These are phyloP conservation scores for Zaprionus obscuricornis DNA, from an alignment of 2,888 invertebrate species.

Conservation along the genomic window DNA sequence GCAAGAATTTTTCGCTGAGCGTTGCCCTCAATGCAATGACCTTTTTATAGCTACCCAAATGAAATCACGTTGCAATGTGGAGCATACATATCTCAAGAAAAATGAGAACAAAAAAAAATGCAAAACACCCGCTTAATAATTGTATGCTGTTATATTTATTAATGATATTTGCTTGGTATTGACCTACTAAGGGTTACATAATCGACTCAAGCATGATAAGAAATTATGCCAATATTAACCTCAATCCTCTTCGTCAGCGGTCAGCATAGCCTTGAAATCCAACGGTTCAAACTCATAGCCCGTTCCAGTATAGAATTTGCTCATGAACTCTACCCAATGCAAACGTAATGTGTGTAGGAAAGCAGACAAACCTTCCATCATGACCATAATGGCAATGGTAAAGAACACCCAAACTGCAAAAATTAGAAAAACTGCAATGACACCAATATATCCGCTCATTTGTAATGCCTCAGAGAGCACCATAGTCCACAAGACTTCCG, in stretches of 20 bases:
- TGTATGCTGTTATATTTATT: conserved; percentile 61
- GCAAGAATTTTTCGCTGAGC: conserved; percentile 70
- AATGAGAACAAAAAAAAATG: conserved; percentile 19
- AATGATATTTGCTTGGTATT: conserved; percentile 49
- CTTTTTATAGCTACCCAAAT: conserved; percentile 41
- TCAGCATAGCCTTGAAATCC: conserved; percentile 90
- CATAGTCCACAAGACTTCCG: conserved; percentile 97
- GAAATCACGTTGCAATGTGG: conserved; percentile 58
- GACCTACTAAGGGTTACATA: conserved; percentile 41
- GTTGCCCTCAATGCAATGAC: conserved; percentile 72
- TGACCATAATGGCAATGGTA: conserved; percentile 96
- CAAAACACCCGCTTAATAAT: conserved; percentile 37
- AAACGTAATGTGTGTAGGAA: conserved; percentile 99
- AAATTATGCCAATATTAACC: too few species aligned
- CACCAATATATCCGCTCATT: conserved; percentile 87
- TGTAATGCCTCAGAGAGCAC: conserved; percentile 92
- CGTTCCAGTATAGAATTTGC: conserved; percentile 93
- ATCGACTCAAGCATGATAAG: too few species aligned
- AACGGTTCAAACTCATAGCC: conserved; percentile 94
- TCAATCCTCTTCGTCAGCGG: conserved; percentile 84
- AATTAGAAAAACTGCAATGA: conserved; percentile 90
- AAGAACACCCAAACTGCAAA: conserved; percentile 96
- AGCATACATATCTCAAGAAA: conserved; percentile 19
- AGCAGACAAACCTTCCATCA: conserved; percentile 99
- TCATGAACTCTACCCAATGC: conserved; percentile 99